These are phyloP conservation scores for Nephila pilipes DNA, from an alignment of 1,140 invertebrate genomes.

Conservation along the genomic window DNA sequence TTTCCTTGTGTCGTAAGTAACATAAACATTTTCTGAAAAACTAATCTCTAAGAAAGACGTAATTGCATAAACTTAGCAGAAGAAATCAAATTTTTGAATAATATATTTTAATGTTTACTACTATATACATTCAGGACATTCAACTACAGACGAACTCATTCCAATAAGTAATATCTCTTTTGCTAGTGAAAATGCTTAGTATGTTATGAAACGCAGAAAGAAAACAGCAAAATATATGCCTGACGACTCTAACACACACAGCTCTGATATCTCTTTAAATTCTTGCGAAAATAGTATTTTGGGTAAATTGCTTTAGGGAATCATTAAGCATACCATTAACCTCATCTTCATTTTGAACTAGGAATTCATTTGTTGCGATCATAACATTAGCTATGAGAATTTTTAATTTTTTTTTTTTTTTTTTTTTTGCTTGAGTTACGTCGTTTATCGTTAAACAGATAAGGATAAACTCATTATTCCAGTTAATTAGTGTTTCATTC, in stretches of 20 bases:
- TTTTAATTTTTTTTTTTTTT: too few relatives aligned
- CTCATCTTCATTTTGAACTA: not conserved
- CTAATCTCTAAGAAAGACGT: not conserved
- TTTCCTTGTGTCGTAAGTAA: too few relatives aligned
- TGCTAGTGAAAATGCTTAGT: not conserved
- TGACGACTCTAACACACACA: not conserved
- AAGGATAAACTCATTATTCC: too few relatives aligned
- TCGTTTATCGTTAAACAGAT: too few relatives aligned
- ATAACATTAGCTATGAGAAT: not conserved
- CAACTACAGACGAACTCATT: too few relatives aligned
- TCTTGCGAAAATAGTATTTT: not conserved
- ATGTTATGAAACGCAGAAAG: not conserved
- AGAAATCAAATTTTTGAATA: not conserved
- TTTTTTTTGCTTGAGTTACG: too few relatives aligned
- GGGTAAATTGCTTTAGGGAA: not conserved
- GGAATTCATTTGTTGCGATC: not conserved
- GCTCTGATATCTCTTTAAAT: not conserved
- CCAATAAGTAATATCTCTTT: not conserved
- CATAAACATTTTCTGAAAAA: too few relatives aligned
- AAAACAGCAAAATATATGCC: not conserved
- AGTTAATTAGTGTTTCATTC: too few relatives aligned
- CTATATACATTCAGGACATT: too few relatives aligned
- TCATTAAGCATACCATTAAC: not conserved
- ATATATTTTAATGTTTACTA: not conserved
- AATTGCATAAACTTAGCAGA: not conserved